Evolutionary conservation across 2,888 invertebrate genomes (phyloP), one percentile per base, ranked within the genome.

Genomic region (Isoperla grammatica): DNA sequence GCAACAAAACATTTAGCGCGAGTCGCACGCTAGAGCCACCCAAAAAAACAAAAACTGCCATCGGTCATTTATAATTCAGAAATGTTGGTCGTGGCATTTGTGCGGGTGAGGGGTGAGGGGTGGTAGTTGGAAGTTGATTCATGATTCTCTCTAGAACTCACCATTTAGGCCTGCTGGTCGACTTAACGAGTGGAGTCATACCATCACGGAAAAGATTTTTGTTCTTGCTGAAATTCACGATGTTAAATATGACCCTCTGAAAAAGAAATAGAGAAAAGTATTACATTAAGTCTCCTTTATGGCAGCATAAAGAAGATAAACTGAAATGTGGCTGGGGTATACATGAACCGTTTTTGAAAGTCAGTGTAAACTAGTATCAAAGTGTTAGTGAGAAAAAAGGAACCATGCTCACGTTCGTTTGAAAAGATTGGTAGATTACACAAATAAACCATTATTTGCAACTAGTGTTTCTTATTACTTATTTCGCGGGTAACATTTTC

Each of bases 141-240:
- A n/a, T 13, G 9, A 15, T 17, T 42, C 17, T 37, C n/a, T 20
- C 22, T 40, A 43, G 40, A n/a, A 67, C 79, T 76, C 79, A 94
- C 97, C 98, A 98, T 76, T 90, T 92, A 17, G 88, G 88, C 56
- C 95, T 81, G 66, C 89, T 91, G 1, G 90, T 88, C 13, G 95
- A 95, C 70, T 92, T 91, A 0, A 97, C 94, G 50, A 99, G 76
- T 0, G 98, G 98, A 2, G 96, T 95, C 85, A 97, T 88, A 1
- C 93, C 90, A 29, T 86, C 84, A 66, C 90, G 86, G 72, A 90
- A 97, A 49, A 97, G 78, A 68, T 92, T 95, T 65, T 88, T 84
- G 64, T 86, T 87, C 75, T 97, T 97, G 67, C 95, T 95, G 65
- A 98, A 86, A 76, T 99, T 99, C 1, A 98, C 95, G 61, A 99